phyloP scores from a whole-genome alignment of 2,113 vertebrate species.

The Ondatra zibethicus region DNA sequence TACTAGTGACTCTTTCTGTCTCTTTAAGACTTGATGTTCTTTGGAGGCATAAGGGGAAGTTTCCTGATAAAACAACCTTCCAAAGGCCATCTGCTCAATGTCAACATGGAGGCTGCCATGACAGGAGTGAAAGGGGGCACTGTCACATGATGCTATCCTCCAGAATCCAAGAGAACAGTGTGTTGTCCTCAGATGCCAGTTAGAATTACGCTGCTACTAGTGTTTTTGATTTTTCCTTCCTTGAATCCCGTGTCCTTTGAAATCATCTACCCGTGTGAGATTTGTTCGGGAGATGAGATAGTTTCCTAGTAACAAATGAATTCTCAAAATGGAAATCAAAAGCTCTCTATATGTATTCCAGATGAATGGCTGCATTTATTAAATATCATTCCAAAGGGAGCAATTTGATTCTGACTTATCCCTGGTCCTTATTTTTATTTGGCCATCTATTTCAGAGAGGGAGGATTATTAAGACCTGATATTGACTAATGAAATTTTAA shows the following conservation, averaged over 20 bases:
- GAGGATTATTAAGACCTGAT: background rate
- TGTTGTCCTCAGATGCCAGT: background rate
- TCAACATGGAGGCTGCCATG: background rate
- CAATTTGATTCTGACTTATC: conserved; percentile 54
- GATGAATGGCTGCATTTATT: background rate
- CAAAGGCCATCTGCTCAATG: conserved; percentile 45
- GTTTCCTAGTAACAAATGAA: background rate
- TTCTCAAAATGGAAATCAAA: conserved; percentile 3
- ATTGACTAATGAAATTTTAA: conserved; percentile 47
- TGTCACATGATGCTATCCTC: background rate
- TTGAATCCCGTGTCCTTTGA: background rate
- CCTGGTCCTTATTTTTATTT: background rate
- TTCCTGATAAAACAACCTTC: background rate
- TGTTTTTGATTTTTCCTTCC: background rate
- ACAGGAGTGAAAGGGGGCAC: background rate
- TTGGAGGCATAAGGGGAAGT: conserved; percentile 23
- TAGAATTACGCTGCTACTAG: background rate
- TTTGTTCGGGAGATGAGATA: background rate
- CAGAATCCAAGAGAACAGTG: background rate
- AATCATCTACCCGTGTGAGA: background rate
- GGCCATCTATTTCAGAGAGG: background rate
- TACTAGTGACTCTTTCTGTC: background rate
- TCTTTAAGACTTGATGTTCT: conserved; percentile 42
- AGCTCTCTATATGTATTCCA: background rate
- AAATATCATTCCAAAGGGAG: conserved; percentile 18